A percentile compares a stretch with the other conserved stretches of the same genome.
phyloP scores from a whole-genome alignment of 2,888 invertebrate genomes.

The Cantharis lateralis region DNA sequence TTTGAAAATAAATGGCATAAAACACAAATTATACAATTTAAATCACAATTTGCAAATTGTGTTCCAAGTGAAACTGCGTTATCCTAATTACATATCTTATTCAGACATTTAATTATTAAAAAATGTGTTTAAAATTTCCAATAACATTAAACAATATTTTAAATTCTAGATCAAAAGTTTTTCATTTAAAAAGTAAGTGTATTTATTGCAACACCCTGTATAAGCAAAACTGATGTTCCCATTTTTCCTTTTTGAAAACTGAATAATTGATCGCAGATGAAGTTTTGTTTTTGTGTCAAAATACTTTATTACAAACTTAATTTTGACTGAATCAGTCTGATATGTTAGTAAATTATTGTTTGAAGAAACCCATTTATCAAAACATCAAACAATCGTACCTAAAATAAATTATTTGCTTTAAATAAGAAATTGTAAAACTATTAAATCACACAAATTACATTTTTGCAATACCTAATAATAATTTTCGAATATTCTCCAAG shows the following conservation, averaged over 20 bases:
- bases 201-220: too few species aligned
- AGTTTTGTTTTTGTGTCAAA: not conserved
- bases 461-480: not conserved
- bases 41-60: too few species aligned
- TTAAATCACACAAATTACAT: constrained; percentile 1
- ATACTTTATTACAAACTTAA: not conserved
- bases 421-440: not conserved
- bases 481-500: constrained; percentile 1
- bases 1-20: too few species aligned
- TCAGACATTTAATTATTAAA: too few species aligned
- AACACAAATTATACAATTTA: too few species aligned
- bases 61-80: too few species aligned
- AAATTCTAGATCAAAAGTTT: too few species aligned
- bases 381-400: not conserved
- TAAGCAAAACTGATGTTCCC: too few species aligned
- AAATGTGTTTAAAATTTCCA: too few species aligned
- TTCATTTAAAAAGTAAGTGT: too few species aligned
- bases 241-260: not conserved
- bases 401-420: not conserved
- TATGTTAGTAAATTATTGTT: not conserved
- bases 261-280: not conserved
- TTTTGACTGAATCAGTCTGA: not conserved
- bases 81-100: too few species aligned
- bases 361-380: not conserved
- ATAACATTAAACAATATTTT: too few species aligned